phyloP scores from a whole-genome alignment of 2,888 invertebrate genomes.

The Melanargia galathea region DNA sequence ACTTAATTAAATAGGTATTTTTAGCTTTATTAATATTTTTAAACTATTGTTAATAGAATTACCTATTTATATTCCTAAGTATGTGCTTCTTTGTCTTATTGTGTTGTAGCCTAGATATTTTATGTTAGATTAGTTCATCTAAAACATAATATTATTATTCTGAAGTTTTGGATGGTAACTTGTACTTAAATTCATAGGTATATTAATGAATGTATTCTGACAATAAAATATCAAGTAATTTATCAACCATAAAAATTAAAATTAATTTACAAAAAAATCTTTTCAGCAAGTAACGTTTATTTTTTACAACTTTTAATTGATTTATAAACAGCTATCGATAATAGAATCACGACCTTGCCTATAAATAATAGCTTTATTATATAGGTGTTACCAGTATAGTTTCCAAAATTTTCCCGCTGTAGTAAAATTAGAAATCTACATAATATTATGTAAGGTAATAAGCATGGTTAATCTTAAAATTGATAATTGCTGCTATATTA shows the following conservation, averaged over 20 bases:
- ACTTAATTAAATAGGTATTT: constrained; percentile 13
- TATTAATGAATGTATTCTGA: constrained; percentile 23
- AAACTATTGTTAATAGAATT: neutral
- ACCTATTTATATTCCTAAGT: neutral
- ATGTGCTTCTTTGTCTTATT: neutral
- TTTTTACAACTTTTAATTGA: neutral
- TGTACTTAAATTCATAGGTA: constrained; percentile 19
- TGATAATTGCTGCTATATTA: constrained; percentile 31
- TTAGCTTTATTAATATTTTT: neutral
- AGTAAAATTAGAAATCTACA: constrained; percentile 2
- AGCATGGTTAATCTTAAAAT: constrained; percentile 20
- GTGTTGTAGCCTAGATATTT: neutral
- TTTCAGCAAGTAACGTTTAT: constrained; percentile 8
- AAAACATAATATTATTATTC: neutral
- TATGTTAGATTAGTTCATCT: neutral
- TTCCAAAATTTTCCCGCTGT: neutral
- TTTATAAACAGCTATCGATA: neutral
- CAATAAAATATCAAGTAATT: constrained; percentile 26
- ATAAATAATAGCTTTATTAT: neutral
- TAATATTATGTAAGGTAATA: constrained; percentile 21
- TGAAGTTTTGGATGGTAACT: neutral
- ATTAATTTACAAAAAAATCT: neutral
- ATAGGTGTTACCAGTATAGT: neutral
- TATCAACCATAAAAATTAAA: neutral
- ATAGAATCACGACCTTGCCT: neutral